phyloP scores from a whole-genome alignment of 2,113 vertebrate genomes.

The Hippocampus mohnikei region DNA sequence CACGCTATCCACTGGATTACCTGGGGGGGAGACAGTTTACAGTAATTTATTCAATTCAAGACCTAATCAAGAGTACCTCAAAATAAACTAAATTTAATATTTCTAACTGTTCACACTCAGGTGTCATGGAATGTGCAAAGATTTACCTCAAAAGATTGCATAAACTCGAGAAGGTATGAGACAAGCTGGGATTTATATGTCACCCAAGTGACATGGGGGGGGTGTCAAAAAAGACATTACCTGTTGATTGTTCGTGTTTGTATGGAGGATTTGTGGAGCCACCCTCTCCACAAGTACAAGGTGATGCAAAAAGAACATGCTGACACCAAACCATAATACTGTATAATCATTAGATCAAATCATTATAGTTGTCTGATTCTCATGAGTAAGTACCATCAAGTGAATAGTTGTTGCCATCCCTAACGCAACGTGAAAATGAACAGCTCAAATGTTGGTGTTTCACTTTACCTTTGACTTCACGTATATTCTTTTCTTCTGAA shows the following conservation, averaged over 20 bases:
- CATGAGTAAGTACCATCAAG: neutral
- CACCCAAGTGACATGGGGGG: neutral
- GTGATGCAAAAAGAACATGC: no score
- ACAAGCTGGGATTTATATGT: neutral
- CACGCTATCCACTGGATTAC: no score
- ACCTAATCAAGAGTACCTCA: neutral
- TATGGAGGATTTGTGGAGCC: neutral
- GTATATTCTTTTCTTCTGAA: neutral
- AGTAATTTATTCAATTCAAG: no score
- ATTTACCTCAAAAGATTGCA: neutral
- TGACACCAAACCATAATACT: neutral
- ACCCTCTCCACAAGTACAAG: no score
- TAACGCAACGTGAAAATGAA: neutral
- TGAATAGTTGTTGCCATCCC: neutral
- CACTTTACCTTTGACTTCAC: neutral
- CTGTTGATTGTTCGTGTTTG: neutral
- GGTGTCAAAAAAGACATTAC: no score
- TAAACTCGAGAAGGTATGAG: neutral
- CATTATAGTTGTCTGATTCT: neutral
- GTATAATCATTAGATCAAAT: neutral
- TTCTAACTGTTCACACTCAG: no score
- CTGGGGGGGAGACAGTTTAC: no score
- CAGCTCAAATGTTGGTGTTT: neutral
- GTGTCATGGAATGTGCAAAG: neutral
- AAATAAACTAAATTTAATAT: neutral